phyloP scores from a whole-genome alignment of 2,797 vertebrate species.

The Mergus octosetaceus region DNA sequence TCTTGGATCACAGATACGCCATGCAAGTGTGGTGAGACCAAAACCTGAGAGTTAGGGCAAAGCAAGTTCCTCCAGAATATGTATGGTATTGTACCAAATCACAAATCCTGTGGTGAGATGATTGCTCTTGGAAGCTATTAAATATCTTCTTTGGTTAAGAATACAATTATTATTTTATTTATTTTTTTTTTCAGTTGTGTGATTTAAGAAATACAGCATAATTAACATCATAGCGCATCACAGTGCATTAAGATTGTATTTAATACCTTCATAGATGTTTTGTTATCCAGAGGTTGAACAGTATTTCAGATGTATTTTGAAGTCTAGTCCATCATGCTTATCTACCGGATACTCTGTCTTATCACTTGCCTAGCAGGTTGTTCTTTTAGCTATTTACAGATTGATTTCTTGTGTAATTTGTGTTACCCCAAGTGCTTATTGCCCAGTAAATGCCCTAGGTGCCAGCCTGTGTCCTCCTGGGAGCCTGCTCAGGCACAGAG shows the following conservation, averaged over 20 bases:
- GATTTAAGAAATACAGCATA: background rate
- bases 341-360: background rate
- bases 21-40: fast-evolving
- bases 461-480: background rate
- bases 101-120: background rate
- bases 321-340: background rate
- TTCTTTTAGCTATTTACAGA: background rate
- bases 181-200: background rate
- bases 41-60: background rate
- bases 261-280: background rate
- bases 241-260: background rate
- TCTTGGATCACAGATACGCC: background rate
- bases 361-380: background rate
- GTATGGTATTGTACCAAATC: background rate
- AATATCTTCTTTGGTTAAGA: background rate
- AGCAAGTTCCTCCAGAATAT: background rate
- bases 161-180: background rate
- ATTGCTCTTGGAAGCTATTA: background rate
- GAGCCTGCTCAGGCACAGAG: background rate
- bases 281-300: background rate
- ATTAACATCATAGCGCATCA: background rate
- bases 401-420: background rate
- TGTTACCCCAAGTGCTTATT: background rate
- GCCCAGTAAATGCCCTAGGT: background rate
- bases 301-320: background rate